Evolutionary conservation across 2,797 vertebrate species (phyloP), one percentile per base, ranked within the genome.

Genomic region (Hyperoplus lanceolatus): DNA sequence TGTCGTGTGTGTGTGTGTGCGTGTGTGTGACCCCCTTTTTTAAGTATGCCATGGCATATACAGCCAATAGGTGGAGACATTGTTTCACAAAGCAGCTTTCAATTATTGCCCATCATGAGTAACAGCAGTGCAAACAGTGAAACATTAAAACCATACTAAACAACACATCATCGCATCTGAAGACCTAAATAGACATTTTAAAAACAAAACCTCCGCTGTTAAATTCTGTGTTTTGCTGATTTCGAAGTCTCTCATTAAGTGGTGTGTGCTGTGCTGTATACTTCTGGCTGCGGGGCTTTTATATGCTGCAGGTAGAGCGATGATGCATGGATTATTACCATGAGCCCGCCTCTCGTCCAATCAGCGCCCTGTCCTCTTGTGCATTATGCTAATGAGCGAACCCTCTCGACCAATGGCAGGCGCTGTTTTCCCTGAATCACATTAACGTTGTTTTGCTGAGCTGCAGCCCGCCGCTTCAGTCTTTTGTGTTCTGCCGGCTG

Each of bases 401-500:
- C 1, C 0, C 18, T 11, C 66, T 81, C 21, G 67, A 57, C 97
- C 97, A 97, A 98, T 97, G 0, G 1, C 70, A 10, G 67, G 66
- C 61, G 54, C 70, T 68, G 69, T 81, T 83, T 59, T 43, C 43
- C 81, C 73, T 76, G 89, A 89, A 84, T 92, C 77, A 58, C 58
- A 81, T 18, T 80, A 82, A 88, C 58, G 16, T 84, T 79, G 45
- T 13, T 70, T 70, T 62, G 73, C 87, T 61, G 90, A 90, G 88
- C 90, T 81, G 90, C 89, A 93, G 89, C 93, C 72, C 86, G 86
- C 83, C 81, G 86, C 85, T 79, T 90, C 90, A 85, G 77, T 90
- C 91, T 94, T 93, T 93, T 90, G 95, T 95, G 90, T 77, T n/a
- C 76, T 59, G 82, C 29, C 29, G 29, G 29, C 29, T 29, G 86